Conservation (phyloP, 2,113 vertebrate genomes). For the Boleophthalmus pectinirostris region DNA sequence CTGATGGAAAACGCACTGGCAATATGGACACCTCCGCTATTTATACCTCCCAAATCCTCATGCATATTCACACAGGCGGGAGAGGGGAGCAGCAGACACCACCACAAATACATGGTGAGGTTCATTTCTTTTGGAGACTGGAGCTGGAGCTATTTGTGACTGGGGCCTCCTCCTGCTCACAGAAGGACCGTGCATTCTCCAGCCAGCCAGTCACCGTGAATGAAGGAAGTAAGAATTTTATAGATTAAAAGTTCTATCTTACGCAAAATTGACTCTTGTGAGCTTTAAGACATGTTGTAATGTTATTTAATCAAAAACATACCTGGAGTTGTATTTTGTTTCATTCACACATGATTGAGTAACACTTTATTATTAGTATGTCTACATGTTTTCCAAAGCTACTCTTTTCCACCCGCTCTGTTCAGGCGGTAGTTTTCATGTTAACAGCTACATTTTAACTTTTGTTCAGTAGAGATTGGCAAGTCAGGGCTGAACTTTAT, state of each 20-base stretch:
- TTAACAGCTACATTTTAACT: no score
- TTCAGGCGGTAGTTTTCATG: no score
- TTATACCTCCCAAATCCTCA: slow-evolving; percentile 86
- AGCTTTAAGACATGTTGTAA: no score
- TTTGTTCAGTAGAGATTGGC: no score
- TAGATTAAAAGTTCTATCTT: neutral
- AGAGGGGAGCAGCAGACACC: slow-evolving; percentile 73
- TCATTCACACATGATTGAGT: no score
- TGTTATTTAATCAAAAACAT: no score
- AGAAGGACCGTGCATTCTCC: slow-evolving; percentile 62
- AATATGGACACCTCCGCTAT: slow-evolving; percentile 84
- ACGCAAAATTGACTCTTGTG: no score
- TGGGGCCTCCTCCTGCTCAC: slow-evolving; percentile 67
- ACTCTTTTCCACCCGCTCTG: no score
- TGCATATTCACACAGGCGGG: slow-evolving; percentile 80
- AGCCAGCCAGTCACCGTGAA: slow-evolving; percentile 50
- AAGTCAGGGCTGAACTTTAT: no score
- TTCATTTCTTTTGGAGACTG: slow-evolving; percentile 72
- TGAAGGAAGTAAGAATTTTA: slow-evolving; percentile 12
- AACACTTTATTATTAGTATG: no score
- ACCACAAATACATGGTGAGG: slow-evolving; percentile 81
- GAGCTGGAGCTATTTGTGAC: slow-evolving; percentile 67
- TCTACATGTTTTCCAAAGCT: no score
- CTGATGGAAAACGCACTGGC: slow-evolving; percentile 80
- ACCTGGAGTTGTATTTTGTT: no score